phyloP scores from a whole-genome alignment of 2,888 invertebrate genomes.

The Sinhomidia bicolor region DNA sequence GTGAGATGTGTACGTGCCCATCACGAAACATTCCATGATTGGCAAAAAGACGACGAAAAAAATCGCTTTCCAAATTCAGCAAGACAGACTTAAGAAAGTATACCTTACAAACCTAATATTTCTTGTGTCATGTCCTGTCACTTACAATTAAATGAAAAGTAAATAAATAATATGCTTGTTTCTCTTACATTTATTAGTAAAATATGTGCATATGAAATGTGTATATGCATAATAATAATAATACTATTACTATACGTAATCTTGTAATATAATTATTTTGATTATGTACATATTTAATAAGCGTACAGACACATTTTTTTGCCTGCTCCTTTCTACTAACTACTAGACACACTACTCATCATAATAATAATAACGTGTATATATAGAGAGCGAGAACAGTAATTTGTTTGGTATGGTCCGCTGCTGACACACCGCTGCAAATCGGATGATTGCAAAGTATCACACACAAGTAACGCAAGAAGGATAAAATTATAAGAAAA shows the following conservation, averaged over 20 bases:
- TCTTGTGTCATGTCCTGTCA: constrained; percentile 62
- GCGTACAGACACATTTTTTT: neutral
- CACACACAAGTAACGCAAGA: neutral
- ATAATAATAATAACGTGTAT: neutral
- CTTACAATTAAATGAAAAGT: constrained; percentile 46
- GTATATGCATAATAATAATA: neutral
- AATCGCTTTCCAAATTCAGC: neutral
- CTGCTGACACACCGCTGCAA: constrained; percentile 41
- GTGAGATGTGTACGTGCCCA: neutral
- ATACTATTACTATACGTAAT: neutral
- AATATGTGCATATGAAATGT: neutral
- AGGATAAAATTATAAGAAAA: neutral
- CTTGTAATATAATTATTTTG: neutral
- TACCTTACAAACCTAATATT: constrained; percentile 1
- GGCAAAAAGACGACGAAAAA: constrained; percentile 6
- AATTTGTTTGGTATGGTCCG: neutral
- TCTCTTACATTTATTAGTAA: neutral
- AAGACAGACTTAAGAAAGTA: neutral
- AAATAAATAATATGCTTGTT: constrained; percentile 28
- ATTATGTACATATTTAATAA: constrained; percentile 22
- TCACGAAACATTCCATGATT: neutral
- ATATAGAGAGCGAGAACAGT: neutral
- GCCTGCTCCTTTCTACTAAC: neutral
- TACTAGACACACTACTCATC: neutral
- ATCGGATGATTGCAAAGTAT: constrained; percentile 39